These are phyloP conservation scores for Dimorphilus gyrociliatus DNA, from an alignment of 2,888 invertebrate species.

Conservation along the genomic window DNA sequence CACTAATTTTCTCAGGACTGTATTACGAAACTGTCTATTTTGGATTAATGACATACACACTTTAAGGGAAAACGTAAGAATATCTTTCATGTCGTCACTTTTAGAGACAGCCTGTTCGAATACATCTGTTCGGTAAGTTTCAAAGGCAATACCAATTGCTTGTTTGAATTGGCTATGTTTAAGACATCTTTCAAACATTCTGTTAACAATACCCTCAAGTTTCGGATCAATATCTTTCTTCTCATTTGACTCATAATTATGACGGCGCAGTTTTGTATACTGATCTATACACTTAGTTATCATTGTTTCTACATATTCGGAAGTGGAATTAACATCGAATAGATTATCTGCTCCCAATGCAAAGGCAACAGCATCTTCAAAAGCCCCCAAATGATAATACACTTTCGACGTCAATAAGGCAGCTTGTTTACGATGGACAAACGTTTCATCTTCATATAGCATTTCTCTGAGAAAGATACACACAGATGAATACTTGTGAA, in stretches of 20 bases:
- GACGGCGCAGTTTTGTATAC: slow-evolving; percentile 59
- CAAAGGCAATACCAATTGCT: slow-evolving; percentile 85
- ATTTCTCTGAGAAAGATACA: slow-evolving; percentile 51
- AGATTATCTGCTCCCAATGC: slow-evolving; percentile 85
- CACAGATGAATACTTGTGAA: slow-evolving; percentile 1
- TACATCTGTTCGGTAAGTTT: slow-evolving; percentile 90
- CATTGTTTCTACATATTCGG: slow-evolving; percentile 90
- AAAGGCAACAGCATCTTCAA: slow-evolving; percentile 89
- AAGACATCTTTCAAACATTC: slow-evolving; percentile 83
- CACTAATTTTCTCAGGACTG: slow-evolving; percentile 71
- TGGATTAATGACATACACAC: slow-evolving; percentile 91
- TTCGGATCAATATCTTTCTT: slow-evolving; percentile 35
- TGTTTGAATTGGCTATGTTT: slow-evolving; percentile 86
- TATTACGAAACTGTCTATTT: slow-evolving; percentile 68
- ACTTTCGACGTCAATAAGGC: slow-evolving; percentile 95
- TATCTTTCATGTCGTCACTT: slow-evolving; percentile 71
- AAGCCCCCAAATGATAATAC: slow-evolving; percentile 90
- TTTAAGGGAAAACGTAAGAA: slow-evolving; percentile 86
- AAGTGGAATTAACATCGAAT: slow-evolving; percentile 80
- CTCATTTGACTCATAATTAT: slow-evolving; percentile 52
- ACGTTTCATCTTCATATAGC: slow-evolving; percentile 81
- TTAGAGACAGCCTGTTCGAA: slow-evolving; percentile 78
- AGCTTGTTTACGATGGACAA: slow-evolving; percentile 67
- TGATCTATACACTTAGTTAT: slow-evolving; percentile 95
- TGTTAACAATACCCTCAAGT: slow-evolving; percentile 79